phyloP scores from a whole-genome alignment of 2,113 vertebrate genomes.

The Columba livia region DNA sequence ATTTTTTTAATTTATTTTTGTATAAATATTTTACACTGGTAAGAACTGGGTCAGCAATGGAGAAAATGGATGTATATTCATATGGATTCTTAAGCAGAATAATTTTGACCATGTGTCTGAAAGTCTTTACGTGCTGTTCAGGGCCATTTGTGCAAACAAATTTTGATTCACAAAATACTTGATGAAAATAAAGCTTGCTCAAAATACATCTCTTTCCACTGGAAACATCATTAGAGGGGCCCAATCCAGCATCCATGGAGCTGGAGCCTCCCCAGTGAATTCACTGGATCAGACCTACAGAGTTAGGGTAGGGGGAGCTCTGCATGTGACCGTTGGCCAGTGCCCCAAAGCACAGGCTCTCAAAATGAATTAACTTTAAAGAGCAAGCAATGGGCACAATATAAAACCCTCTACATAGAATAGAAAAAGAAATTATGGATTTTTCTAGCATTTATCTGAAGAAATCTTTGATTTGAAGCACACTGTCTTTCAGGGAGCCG shows the following conservation, averaged over 20 bases:
- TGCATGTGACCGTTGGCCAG: neutral
- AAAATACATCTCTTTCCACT: neutral
- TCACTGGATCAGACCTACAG: neutral
- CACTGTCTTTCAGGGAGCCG: neutral
- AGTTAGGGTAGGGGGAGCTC: neutral
- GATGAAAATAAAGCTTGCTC: neutral
- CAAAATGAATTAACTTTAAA: neutral
- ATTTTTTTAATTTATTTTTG: neutral
- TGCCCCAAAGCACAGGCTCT: neutral
- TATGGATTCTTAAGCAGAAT: neutral
- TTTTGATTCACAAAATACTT: neutral
- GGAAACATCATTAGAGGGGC: neutral
- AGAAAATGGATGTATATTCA: neutral
- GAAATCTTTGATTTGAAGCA: neutral
- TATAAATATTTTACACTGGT: neutral
- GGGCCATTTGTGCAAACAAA: neutral
- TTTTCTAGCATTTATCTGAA: neutral
- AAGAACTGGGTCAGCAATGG: neutral
- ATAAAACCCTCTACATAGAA: neutral
- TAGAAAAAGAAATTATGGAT: neutral
- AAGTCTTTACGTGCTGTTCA: neutral
- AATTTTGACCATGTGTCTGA: neutral
- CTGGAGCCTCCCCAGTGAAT: neutral
- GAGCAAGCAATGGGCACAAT: neutral
- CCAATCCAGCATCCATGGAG: neutral